A percentile compares a stretch with the other conserved stretches of the same genome.
Evolutionary conservation across 92 coral and sea anemone genomes (phyloP).

Genomic region (Nematostella vectensis): DNA sequence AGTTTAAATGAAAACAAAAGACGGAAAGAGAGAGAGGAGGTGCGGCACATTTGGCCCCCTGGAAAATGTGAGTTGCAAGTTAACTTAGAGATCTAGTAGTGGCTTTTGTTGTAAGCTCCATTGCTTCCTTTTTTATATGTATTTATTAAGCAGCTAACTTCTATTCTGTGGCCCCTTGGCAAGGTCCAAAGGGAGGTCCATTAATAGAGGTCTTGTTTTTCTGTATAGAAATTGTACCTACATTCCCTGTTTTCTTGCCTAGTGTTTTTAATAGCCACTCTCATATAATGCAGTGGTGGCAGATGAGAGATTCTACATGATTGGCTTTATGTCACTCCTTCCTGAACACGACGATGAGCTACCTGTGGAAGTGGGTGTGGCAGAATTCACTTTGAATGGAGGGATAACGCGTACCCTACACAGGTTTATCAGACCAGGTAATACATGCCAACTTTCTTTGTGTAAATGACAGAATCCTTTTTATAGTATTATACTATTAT

Average conservation of each 20-base stretch:
- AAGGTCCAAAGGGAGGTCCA: too few relatives aligned
- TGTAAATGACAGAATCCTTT: not conserved
- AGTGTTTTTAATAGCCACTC: conserved; percentile 93
- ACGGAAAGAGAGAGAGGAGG: conserved; percentile 69
- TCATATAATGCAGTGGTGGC: too few relatives aligned
- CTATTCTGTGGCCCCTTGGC: too few relatives aligned
- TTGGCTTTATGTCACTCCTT: conserved; percentile 81
- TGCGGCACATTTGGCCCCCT: conserved; percentile 56
- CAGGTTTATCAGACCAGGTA: conserved; percentile 88
- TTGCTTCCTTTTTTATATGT: too few relatives aligned
- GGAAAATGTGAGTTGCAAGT: conserved; percentile 61
- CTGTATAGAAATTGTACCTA: too few relatives aligned
- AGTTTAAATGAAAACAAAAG: conserved; percentile 81
- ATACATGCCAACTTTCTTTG: too few relatives aligned
- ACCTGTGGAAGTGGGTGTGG: conserved; percentile 86
- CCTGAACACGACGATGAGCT: conserved; percentile 60
- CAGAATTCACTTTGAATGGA: conserved; percentile 70
- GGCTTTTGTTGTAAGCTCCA: too few relatives aligned
- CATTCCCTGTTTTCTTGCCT: conserved; percentile 8
- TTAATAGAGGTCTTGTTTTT: too few relatives aligned
- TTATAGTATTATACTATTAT: not conserved
- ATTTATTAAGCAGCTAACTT: too few relatives aligned
- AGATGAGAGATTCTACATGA: conserved; percentile 79
- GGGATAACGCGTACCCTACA: conserved; percentile 74
- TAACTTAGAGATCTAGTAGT: too few relatives aligned